Evolutionary conservation across 2,888 invertebrate species (phyloP).

Genomic region (Agonopterix arenella): DNA sequence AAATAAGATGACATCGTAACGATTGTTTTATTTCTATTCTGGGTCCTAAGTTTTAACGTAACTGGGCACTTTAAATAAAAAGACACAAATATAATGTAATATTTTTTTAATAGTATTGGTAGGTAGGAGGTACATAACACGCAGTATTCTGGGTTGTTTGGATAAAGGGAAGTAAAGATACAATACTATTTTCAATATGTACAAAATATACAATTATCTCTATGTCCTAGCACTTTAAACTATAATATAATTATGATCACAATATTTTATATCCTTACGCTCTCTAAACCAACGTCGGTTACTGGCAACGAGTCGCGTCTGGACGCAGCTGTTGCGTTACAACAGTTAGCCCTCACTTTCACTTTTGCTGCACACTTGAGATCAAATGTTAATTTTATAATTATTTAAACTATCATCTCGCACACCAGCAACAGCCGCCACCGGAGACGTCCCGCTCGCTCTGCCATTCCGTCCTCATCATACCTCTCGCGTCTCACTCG

Average conservation of each 20-base stretch:
- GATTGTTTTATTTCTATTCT: too few species aligned
- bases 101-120: constrained; percentile 78
- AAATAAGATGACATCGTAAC: too few species aligned
- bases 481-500: constrained; percentile 27
- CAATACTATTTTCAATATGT: constrained; percentile 78
- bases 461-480: constrained; percentile 13
- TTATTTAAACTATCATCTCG: constrained; percentile 67
- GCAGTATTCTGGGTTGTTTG: constrained; percentile 75
- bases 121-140: constrained; percentile 79
- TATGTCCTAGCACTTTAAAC: constrained; percentile 67
- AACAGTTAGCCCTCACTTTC: constrained; percentile 60
- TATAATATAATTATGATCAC: constrained; percentile 76
- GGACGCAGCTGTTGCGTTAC: constrained; percentile 51
- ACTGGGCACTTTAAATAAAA: constrained; percentile 3
- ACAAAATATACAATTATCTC: constrained; percentile 76
- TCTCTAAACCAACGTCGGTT: constrained; percentile 43
- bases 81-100: constrained; percentile 46
- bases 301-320: constrained; percentile 31
- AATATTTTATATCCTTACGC: constrained; percentile 72
- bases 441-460: constrained; percentile 29
- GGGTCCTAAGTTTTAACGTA: too few species aligned
- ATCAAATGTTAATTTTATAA: constrained; percentile 75
- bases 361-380: constrained; percentile 76
- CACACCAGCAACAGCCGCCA: constrained; percentile 59
- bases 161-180: constrained; percentile 75